phyloP scores from a whole-genome alignment of 2,888 invertebrate species.

The Abrostola tripartita region DNA sequence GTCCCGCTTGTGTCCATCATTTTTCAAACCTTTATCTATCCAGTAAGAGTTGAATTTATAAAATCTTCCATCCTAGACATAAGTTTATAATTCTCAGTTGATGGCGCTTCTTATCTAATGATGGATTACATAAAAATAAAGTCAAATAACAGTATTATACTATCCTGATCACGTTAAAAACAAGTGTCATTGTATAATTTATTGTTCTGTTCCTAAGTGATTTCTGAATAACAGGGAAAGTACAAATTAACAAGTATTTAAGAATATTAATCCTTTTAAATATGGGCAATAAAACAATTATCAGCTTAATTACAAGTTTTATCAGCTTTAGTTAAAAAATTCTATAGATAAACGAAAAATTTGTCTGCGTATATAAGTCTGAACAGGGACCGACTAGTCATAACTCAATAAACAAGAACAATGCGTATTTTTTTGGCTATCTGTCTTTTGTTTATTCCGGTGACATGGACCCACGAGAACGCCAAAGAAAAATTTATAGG shows the following conservation, averaged over 20 bases:
- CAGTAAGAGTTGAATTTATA: no score
- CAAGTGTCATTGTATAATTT: not conserved
- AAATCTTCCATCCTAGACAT: no score
- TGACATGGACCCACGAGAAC: constrained; percentile 42
- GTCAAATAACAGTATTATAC: not conserved
- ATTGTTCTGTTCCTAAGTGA: constrained; percentile 28
- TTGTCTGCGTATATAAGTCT: constrained; percentile 33
- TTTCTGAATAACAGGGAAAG: constrained; percentile 22
- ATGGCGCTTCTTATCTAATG: no score
- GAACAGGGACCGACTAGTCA: not conserved
- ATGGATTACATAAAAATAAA: no score
- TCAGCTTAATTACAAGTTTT: constrained; percentile 53
- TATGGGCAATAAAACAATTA: constrained; percentile 59
- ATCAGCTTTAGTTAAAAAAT: constrained; percentile 31
- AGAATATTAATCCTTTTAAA: constrained; percentile 57
- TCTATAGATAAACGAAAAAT: constrained; percentile 36
- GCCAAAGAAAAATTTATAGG: constrained; percentile 56
- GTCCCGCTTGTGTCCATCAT: no score
- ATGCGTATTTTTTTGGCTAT: constrained; percentile 63
- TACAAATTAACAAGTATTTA: constrained; percentile 46
- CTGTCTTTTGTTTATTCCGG: constrained; percentile 53
- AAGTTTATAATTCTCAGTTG: no score
- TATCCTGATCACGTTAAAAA: no score
- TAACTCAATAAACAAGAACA: constrained; percentile 30
- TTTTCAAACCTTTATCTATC: no score